phyloP scores from a whole-genome alignment of 1,140 invertebrate genomes.

The Odontomachus brunneus region DNA sequence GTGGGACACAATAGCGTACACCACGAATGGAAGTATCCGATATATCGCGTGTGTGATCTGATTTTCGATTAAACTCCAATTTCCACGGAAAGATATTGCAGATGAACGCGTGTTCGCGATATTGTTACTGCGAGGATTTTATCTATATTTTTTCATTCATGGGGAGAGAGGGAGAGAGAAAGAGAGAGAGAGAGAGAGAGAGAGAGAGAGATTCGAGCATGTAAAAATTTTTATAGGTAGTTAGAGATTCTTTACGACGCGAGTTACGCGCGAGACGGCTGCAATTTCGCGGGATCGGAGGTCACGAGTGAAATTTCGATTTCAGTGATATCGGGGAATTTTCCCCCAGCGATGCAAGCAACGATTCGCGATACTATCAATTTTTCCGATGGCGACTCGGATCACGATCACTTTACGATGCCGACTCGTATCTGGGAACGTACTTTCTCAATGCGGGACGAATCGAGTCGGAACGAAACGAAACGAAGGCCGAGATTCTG shows the following conservation, averaged over 20 bases:
- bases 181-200: no score
- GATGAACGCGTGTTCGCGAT: neutral
- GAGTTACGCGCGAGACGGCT: neutral
- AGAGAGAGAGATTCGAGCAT: neutral
- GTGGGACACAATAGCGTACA: no score
- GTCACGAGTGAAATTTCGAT: neutral
- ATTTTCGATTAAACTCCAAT: neutral
- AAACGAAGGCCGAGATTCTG: conserved; percentile 54
- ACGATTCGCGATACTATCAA: conserved; percentile 38
- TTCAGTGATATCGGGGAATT: neutral
- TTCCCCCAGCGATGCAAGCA: neutral
- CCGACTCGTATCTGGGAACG: conserved; percentile 45
- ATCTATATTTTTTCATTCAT: no score
- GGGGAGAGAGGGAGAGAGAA: no score
- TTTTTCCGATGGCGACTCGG: conserved; percentile 20
- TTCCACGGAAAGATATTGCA: neutral
- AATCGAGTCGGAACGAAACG: conserved; percentile 42
- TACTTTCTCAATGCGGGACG: conserved; percentile 39
- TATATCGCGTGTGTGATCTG: neutral
- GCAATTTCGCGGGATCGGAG: neutral
- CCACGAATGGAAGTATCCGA: neutral
- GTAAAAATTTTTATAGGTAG: neutral
- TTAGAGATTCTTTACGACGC: neutral
- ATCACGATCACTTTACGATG: conserved; percentile 50
- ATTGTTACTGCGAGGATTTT: neutral